Evolutionary conservation across 92 coral and sea anemone genomes (phyloP), one percentile per base, ranked within the genome.

Genomic region (Metridium senile): DNA sequence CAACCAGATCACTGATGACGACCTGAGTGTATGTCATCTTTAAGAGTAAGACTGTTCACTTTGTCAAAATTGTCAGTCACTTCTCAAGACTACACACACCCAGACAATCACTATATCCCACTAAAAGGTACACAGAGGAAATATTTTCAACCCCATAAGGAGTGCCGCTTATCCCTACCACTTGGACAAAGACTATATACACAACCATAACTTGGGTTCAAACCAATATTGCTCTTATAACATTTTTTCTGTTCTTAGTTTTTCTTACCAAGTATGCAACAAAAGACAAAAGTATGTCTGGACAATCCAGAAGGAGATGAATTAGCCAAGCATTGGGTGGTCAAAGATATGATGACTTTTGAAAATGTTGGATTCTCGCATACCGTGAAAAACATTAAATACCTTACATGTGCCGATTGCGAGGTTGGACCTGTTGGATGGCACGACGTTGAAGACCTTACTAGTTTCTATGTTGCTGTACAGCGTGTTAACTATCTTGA

Each of bases 311-410:
- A 82, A 62, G 90, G 97, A 31, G 93, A 92, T 64, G 87, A 76
- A 8, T 89, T 95, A 26, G 74, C 72, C 33, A 84, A 79, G 67
- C 82, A 84, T 33, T 95, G 99, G 99, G 78, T 92, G 58, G 97
- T 95, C 9, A 51, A 74, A 34, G 97, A 89, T 53, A 95, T 95
- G 99, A 93, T 86, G 81, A 87, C 93, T 26, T 95, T 95, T 87
- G 99, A 95, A 84, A 95, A 95, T 80, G 99, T 95, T 56, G 99
- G 99, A 16, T 95, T 95, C 81, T 95, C 99, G 26, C 88, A 92
- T 75, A 95, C 95, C 45, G 99, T 95, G 33, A 81, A 85, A 39
- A 77, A 91, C 57, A 87, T 91, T 58, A 95, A 95, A 86, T 95
- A 95, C 70, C 83, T 95, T 31, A 89, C 90, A 29, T 95, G 99